A percentile compares a stretch with the other conserved stretches of the same genome.
phyloP scores from a whole-genome alignment of 2,113 vertebrate genomes.

The Uropsilus gracilis region DNA sequence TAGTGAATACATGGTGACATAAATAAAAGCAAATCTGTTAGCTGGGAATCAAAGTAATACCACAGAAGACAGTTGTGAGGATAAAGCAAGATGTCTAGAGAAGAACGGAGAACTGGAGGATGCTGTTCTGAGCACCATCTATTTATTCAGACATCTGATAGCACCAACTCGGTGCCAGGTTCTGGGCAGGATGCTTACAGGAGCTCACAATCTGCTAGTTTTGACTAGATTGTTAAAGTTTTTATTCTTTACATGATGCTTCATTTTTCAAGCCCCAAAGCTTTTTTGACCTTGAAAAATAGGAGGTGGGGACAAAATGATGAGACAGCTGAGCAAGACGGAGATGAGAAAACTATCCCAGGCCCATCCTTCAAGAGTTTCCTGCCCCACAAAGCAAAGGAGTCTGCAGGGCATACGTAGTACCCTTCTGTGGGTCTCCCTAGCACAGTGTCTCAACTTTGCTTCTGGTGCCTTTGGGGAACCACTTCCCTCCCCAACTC shows the following conservation, averaged over 20 bases:
- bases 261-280: background rate
- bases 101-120: background rate
- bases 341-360: background rate
- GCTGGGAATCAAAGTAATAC: background rate
- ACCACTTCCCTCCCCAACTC: background rate
- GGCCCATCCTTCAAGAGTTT: background rate
- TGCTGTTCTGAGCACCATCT: background rate
- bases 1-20: background rate
- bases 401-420: background rate
- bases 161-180: background rate
- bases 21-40: constrained; percentile 26
- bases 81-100: background rate
- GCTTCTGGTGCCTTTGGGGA: background rate
- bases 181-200: background rate
- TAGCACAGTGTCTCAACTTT: background rate
- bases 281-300: background rate
- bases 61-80: background rate
- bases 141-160: background rate
- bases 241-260: background rate
- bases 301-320: background rate
- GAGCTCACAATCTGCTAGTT: background rate
- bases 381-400: background rate
- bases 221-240: constrained; percentile 11
- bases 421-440: background rate
- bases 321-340: background rate